A percentile compares a stretch with the other conserved stretches of the same genome.
These are phyloP conservation scores for Caenorhabditis sp. DNA, from an alignment of 2,888 invertebrate genomes.

Conservation along the genomic window DNA sequence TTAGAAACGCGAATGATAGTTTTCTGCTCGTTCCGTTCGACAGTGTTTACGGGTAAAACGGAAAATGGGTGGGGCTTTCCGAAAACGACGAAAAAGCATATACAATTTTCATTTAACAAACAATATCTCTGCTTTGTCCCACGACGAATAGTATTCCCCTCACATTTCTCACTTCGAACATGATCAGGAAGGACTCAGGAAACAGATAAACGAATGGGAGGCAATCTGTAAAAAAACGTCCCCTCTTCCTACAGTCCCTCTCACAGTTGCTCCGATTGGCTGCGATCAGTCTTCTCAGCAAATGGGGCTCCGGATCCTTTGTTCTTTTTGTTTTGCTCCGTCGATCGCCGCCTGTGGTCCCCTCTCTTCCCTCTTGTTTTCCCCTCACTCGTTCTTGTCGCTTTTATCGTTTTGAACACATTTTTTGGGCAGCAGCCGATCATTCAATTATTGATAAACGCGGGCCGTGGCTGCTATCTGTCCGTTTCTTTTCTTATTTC, in stretches of 20 bases:
- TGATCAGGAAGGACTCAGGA: no score
- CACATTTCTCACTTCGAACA: no score
- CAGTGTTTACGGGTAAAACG: slow-evolving; percentile 13
- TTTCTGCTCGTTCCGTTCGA: slow-evolving; percentile 7
- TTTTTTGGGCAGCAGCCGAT: slow-evolving; percentile 26
- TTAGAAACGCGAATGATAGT: slow-evolving; percentile 12
- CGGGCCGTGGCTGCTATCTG: background rate
- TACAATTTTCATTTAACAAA: background rate
- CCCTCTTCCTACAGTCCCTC: no score
- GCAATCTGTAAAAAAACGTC: no score
- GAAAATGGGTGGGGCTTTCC: background rate
- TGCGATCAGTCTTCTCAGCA: background rate
- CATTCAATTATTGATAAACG: slow-evolving; percentile 42
- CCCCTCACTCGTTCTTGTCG: slow-evolving; percentile 1
- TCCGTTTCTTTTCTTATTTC: slow-evolving; percentile 8
- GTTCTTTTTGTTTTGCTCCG: slow-evolving; percentile 7
- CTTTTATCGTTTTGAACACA: slow-evolving; percentile 31
- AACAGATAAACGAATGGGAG: no score
- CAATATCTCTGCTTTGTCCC: no score
- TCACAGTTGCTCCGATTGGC: background rate
- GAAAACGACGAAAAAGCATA: background rate
- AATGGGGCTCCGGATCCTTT: slow-evolving; percentile 9
- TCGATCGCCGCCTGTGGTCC: background rate
- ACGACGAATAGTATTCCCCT: no score
- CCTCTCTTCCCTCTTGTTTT: slow-evolving; percentile 11